Evolutionary conservation across 2,113 vertebrate genomes (phyloP).

Genomic region (Tenebrosternarchus preto): DNA sequence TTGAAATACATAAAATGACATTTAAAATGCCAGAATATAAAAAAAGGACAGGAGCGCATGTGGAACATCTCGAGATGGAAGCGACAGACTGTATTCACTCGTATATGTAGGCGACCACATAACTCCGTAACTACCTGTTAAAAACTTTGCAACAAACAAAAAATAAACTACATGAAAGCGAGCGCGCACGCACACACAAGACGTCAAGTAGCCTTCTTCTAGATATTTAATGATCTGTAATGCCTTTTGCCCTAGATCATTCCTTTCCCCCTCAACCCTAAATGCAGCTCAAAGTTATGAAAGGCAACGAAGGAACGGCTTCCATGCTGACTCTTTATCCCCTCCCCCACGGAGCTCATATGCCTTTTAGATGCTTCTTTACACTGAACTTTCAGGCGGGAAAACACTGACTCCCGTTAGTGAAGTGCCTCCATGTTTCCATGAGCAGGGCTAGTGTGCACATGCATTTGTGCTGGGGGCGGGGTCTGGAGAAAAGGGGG

Average conservation of each 20-base stretch:
- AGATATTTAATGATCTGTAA: too few relatives aligned
- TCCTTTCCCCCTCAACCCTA: background rate
- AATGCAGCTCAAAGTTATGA: background rate
- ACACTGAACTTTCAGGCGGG: slow-evolving; percentile 37
- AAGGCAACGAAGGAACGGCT: slow-evolving; percentile 17
- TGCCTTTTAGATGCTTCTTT: slow-evolving; percentile 20
- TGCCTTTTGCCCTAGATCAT: background rate
- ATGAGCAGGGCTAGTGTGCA: background rate
- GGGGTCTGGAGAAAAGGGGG: slow-evolving; percentile 1
- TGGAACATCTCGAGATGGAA: too few relatives aligned
- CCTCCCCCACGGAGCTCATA: slow-evolving; percentile 33
- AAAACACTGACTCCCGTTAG: slow-evolving; percentile 17
- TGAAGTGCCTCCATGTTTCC: slow-evolving; percentile 31
- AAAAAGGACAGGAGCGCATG: too few relatives aligned
- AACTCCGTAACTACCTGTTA: background rate
- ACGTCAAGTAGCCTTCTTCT: too few relatives aligned
- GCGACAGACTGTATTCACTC: too few relatives aligned
- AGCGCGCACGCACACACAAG: too few relatives aligned
- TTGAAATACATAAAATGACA: too few relatives aligned
- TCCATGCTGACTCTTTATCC: background rate
- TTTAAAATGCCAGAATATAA: too few relatives aligned
- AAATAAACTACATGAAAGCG: background rate
- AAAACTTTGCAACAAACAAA: background rate
- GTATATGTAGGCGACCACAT: too few relatives aligned
- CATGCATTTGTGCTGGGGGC: slow-evolving; percentile 19